Percentiles rank a stretch among this genome's conserved stretches.
phyloP scores from a whole-genome alignment of 1,140 invertebrate species.

The Maconellicoccus hirsutus region DNA sequence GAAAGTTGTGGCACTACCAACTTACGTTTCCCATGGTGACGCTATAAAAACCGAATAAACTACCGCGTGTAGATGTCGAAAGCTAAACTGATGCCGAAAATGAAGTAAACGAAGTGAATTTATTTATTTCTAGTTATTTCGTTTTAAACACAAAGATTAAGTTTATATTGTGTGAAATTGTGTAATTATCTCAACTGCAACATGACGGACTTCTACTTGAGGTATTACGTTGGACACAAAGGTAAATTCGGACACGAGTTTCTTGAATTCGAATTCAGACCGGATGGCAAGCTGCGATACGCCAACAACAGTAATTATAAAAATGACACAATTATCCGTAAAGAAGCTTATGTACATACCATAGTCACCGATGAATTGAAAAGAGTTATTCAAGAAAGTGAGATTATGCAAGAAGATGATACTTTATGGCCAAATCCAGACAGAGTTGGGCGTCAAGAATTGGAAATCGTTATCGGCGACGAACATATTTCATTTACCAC shows the following conservation, averaged over 20 bases:
- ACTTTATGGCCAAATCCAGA: constrained; percentile 93
- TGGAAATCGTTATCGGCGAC: constrained; percentile 98
- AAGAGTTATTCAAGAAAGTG: constrained; percentile 92
- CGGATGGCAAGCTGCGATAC: constrained; percentile 94
- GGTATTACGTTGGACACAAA: constrained; percentile 98
- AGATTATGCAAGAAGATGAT: constrained; percentile 99
- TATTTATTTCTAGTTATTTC: too few relatives aligned
- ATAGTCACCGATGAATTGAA: constrained; percentile 98
- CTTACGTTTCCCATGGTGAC: too few relatives aligned
- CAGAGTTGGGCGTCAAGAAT: constrained; percentile 89
- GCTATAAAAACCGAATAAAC: too few relatives aligned
- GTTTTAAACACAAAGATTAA: too few relatives aligned
- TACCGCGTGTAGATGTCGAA: too few relatives aligned
- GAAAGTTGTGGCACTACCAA: too few relatives aligned
- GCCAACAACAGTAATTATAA: constrained; percentile 99
- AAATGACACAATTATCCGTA: constrained; percentile 99
- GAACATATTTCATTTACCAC: constrained; percentile 99
- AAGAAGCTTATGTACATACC: constrained; percentile 94
- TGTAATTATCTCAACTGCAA: too few relatives aligned
- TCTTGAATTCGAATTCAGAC: constrained; percentile 96
- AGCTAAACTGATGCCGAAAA: too few relatives aligned
- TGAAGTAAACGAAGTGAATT: too few relatives aligned
- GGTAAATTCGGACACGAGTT: constrained; percentile 99
- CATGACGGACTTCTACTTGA: constrained; percentile 75
- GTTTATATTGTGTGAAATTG: too few relatives aligned